These are phyloP conservation scores for Platycheirus rosarum DNA, from an alignment of 2,888 invertebrate genomes.

Conservation along the genomic window DNA sequence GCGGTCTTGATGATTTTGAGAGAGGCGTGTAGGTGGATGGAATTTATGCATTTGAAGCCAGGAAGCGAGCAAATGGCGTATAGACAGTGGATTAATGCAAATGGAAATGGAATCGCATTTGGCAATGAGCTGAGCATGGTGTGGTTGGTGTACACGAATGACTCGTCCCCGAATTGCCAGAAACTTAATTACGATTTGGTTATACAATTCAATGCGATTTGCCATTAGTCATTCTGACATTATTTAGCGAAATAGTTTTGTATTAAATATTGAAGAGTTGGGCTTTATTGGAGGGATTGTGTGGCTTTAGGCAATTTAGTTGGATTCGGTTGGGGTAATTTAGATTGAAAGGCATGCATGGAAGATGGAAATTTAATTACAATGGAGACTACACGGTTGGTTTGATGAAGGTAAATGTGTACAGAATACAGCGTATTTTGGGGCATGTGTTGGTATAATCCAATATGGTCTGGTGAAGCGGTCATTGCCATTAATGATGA, in stretches of 20 bases:
- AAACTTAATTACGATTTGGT: slow-evolving; percentile 58
- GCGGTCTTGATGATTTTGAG: background rate
- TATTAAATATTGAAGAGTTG: slow-evolving; percentile 7
- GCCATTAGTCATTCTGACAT: slow-evolving; percentile 11
- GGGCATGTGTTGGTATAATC: too few species aligned
- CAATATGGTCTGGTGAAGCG: too few species aligned
- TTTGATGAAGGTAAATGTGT: too few species aligned
- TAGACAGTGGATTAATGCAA: slow-evolving; percentile 66
- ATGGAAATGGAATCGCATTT: slow-evolving; percentile 67
- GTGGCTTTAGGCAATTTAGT: too few species aligned
- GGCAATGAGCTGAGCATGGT: slow-evolving; percentile 5
- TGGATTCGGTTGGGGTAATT: too few species aligned
- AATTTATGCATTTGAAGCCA: slow-evolving; percentile 24
- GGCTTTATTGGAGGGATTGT: too few species aligned
- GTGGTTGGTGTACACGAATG: background rate
- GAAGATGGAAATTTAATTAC: too few species aligned
- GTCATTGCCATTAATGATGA: too few species aligned
- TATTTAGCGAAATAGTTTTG: slow-evolving; percentile 36
- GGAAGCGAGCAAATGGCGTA: slow-evolving; percentile 54
- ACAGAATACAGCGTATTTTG: too few species aligned
- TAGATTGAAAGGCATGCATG: too few species aligned
- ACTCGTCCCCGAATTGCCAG: slow-evolving; percentile 2
- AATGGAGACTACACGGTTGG: too few species aligned
- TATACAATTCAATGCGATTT: slow-evolving; percentile 18
- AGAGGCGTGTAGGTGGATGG: background rate